Evolutionary conservation across 1,140 invertebrate species (phyloP).

Genomic region (Drosophila baimaii): DNA sequence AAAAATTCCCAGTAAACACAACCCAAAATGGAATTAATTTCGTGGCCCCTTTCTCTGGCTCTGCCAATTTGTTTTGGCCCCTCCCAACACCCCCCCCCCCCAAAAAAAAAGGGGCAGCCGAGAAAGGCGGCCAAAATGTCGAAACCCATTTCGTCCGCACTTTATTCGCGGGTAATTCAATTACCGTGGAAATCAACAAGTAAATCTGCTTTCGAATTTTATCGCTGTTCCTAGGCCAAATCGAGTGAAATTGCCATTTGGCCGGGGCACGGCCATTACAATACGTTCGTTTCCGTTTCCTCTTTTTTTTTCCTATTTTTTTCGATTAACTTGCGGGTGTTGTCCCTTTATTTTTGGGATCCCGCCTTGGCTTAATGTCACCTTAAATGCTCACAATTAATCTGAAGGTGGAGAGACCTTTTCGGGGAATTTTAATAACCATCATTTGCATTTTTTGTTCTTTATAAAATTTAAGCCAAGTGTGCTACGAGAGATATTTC

Average conservation of each 20-base stretch:
- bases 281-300: conserved; percentile 32
- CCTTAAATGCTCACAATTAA: conserved; percentile 72
- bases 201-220: conserved; percentile 61
- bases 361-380: conserved; percentile 66
- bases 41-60: not conserved
- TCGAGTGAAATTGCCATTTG: conserved; percentile 40
- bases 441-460: conserved; percentile 53
- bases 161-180: conserved; percentile 73
- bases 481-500: not conserved
- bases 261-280: not conserved
- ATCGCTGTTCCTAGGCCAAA: conserved; percentile 28
- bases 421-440: conserved; percentile 28
- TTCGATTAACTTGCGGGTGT: conserved; percentile 19
- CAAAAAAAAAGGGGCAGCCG: conserved; percentile 2
- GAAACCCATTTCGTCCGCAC: conserved; percentile 49
- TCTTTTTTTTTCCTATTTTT: not conserved
- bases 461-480: not conserved
- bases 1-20: conserved; percentile 25
- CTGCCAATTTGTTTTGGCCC: conserved; percentile 29
- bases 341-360: conserved; percentile 24
- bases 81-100: too few relatives aligned
- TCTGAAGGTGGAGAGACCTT: conserved; percentile 35
- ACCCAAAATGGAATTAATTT: conserved; percentile 47
- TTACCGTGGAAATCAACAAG: conserved; percentile 72
- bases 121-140: conserved; percentile 23